Conservation (phyloP, 2,888 invertebrate genomes). For the Erebia aethiops region DNA sequence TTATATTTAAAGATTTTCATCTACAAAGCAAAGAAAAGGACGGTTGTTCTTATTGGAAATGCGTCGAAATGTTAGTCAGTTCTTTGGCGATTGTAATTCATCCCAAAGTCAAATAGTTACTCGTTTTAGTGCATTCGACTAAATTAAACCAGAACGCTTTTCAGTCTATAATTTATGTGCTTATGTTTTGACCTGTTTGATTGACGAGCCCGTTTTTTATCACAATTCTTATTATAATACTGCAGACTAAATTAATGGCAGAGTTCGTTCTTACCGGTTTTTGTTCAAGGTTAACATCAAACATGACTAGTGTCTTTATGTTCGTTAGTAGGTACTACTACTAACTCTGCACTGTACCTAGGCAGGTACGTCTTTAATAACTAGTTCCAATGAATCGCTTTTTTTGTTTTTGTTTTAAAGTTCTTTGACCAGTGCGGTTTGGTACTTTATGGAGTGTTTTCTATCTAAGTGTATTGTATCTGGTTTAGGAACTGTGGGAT, state of each 20-base stretch:
- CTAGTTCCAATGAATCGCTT: constrained; percentile 16
- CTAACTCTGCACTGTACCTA: neutral
- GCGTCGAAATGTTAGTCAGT: too few species aligned
- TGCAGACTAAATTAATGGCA: constrained; percentile 22
- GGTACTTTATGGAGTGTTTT: constrained; percentile 6
- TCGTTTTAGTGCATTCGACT: too few species aligned
- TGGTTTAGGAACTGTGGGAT: neutral
- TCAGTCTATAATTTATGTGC: neutral
- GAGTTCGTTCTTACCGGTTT: constrained; percentile 53
- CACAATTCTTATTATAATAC: neutral
- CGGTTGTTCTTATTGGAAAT: too few species aligned
- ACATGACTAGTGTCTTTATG: constrained; percentile 25
- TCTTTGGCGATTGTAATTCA: too few species aligned
- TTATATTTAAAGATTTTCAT: too few species aligned
- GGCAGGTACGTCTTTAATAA: neutral
- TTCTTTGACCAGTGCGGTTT: constrained; percentile 8
- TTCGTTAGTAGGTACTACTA: neutral
- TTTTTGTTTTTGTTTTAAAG: constrained; percentile 7
- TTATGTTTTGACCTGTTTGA: neutral
- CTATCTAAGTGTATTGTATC: neutral
- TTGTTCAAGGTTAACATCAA: constrained; percentile 49
- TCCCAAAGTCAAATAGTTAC: too few species aligned
- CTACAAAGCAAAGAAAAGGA: too few species aligned
- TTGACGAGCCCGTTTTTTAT: neutral
- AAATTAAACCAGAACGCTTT: neutral